Percentiles rank a stretch among this genome's conserved stretches.
phyloP scores from a whole-genome alignment of 2,797 vertebrate species.

The Xiphophorus birchmanni region DNA sequence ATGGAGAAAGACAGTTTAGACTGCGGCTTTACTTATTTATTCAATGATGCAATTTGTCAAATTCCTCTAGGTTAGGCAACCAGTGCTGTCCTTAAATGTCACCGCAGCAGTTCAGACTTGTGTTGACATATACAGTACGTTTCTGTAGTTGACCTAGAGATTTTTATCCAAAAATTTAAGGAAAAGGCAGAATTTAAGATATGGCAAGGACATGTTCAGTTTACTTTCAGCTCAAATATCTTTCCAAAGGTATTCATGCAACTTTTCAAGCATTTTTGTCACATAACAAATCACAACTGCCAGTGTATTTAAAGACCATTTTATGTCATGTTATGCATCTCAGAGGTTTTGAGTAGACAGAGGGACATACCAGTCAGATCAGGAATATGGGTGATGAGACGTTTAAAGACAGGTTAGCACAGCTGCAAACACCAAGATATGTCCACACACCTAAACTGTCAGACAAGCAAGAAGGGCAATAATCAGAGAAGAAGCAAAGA shows the following conservation, averaged over 20 bases:
- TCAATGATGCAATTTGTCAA: not conserved
- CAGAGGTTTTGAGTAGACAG: not conserved
- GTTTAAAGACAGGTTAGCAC: not conserved
- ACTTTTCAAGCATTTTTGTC: not conserved
- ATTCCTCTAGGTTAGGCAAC: not conserved
- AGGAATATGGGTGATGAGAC: not conserved
- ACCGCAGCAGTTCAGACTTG: not conserved
- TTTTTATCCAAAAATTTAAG: not conserved
- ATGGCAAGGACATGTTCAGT: not conserved
- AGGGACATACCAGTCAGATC: not conserved
- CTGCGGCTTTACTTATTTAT: not conserved
- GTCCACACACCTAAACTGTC: not conserved
- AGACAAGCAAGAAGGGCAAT: not conserved
- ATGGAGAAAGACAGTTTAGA: not conserved
- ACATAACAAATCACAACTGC: not conserved
- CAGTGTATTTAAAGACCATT: not conserved
- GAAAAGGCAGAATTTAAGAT: not conserved
- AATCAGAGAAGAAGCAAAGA: not conserved
- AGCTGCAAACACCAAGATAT: slow-evolving; percentile 1
- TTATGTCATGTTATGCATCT: not conserved
- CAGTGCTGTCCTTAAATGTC: not conserved
- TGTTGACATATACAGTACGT: not conserved
- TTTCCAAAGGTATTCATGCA: not conserved
- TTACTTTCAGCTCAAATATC: not conserved
- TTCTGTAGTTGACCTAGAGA: too few relatives aligned